phyloP scores from a whole-genome alignment of 2,888 invertebrate genomes.

The Octodonta nipae region DNA sequence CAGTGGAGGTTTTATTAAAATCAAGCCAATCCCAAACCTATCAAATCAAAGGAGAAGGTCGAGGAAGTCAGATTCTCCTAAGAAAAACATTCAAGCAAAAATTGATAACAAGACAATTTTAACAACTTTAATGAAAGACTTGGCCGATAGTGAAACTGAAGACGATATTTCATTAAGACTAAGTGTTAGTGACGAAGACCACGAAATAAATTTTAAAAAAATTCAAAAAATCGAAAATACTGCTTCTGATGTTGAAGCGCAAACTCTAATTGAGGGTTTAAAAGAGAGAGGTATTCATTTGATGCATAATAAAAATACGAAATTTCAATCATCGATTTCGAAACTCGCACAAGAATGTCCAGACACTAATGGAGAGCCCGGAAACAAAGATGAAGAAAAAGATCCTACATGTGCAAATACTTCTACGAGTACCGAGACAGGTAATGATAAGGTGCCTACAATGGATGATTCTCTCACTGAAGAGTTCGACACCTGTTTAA shows the following conservation, averaged over 20 bases:
- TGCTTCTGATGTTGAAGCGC: constrained; percentile 20
- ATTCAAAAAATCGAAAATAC: constrained; percentile 6
- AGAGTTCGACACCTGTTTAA: too few species aligned
- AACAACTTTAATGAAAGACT: constrained; percentile 6
- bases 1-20: constrained; percentile 9
- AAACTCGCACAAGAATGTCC: too few species aligned
- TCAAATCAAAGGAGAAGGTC: constrained; percentile 7
- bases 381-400: too few species aligned
- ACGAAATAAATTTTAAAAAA: not conserved
- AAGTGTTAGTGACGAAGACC: not conserved
- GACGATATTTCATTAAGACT: not conserved
- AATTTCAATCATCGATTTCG: too few species aligned
- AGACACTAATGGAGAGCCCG: too few species aligned
- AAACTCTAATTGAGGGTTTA: constrained; percentile 25
- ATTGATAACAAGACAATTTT: constrained; percentile 1
- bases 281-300: constrained; percentile 31
- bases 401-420: too few species aligned
- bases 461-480: too few species aligned
- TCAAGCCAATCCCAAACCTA: constrained; percentile 12
- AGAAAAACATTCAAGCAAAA: constrained; percentile 7
- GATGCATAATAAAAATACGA: constrained; percentile 24
- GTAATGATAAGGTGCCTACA: too few species aligned
- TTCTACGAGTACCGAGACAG: too few species aligned
- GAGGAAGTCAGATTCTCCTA: constrained; percentile 9
- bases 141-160: constrained; percentile 8